Conservation (phyloP, 2,113 vertebrate species). For the Speoplatyrhinus poulsoni region DNA sequence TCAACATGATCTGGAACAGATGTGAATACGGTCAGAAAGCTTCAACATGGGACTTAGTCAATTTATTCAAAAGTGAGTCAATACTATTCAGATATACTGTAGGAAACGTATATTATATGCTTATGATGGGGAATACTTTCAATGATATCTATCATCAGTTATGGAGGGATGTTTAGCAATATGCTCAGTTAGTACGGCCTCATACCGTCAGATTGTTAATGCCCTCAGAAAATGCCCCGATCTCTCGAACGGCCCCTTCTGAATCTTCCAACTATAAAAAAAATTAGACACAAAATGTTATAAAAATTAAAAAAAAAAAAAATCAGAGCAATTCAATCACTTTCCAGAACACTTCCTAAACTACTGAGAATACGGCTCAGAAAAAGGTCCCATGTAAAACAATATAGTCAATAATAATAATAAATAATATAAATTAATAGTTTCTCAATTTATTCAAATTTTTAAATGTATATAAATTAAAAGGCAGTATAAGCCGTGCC, state of each 20-base stretch:
- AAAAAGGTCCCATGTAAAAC: background rate
- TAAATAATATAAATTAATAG: no score
- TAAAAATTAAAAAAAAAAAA: background rate
- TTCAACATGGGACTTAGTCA: background rate
- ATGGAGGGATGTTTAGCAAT: no score
- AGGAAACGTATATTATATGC: no score
- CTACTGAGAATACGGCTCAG: background rate
- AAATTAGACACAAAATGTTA: background rate
- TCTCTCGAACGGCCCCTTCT: conserved; percentile 91
- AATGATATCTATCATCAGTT: background rate
- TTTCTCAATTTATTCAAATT: background rate
- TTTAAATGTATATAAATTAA: background rate
- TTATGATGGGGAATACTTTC: background rate
- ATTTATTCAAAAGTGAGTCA: no score
- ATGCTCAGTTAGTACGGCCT: background rate
- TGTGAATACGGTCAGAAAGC: background rate
- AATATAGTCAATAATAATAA: no score
- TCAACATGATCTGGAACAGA: conserved; percentile 89
- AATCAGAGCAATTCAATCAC: background rate
- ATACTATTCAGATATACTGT: no score
- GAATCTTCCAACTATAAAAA: conserved; percentile 91
- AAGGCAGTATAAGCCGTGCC: conserved; percentile 62
- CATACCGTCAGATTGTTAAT: conserved; percentile 97
- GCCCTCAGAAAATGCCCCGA: conserved; percentile 93
- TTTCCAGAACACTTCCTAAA: background rate